A percentile compares a stretch with the other conserved stretches of the same genome.
These are phyloP conservation scores for Corythornis cristatus DNA, from an alignment of 2,113 vertebrate species.

Conservation along the genomic window DNA sequence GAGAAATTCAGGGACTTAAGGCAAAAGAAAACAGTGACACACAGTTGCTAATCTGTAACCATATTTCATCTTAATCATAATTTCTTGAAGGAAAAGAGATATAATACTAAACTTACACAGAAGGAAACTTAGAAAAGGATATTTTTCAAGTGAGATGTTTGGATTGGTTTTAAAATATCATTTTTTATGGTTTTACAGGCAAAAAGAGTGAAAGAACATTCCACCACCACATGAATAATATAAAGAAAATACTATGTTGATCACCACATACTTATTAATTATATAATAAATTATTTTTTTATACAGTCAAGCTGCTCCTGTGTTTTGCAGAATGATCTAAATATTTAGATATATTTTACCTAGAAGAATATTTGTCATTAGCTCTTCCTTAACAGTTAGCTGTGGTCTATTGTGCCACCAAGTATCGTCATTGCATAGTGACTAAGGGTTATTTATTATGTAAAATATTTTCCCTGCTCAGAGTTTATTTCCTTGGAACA, in stretches of 20 bases:
- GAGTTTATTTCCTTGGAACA: not conserved
- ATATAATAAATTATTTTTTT: not conserved
- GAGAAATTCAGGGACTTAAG: not conserved
- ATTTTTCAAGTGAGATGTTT: not conserved
- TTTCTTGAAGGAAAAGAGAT: not conserved
- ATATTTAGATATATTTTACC: not conserved
- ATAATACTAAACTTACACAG: not conserved
- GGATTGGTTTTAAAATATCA: not conserved
- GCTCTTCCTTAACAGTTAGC: not conserved
- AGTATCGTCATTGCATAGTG: not conserved
- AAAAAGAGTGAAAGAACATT: not conserved
- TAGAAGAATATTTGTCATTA: not conserved
- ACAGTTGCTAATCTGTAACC: not conserved
- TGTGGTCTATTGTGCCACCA: not conserved
- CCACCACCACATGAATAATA: not conserved
- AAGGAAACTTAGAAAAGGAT: not conserved
- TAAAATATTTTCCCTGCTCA: not conserved
- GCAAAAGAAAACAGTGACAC: not conserved
- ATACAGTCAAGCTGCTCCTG: not conserved
- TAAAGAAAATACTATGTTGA: not conserved
- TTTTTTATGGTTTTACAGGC: not conserved
- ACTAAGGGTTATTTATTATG: not conserved
- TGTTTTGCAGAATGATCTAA: not conserved
- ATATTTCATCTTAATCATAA: not conserved
- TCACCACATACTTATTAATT: not conserved